phyloP scores from a whole-genome alignment of 2,888 invertebrate genomes.

The Sialis lutaria region DNA sequence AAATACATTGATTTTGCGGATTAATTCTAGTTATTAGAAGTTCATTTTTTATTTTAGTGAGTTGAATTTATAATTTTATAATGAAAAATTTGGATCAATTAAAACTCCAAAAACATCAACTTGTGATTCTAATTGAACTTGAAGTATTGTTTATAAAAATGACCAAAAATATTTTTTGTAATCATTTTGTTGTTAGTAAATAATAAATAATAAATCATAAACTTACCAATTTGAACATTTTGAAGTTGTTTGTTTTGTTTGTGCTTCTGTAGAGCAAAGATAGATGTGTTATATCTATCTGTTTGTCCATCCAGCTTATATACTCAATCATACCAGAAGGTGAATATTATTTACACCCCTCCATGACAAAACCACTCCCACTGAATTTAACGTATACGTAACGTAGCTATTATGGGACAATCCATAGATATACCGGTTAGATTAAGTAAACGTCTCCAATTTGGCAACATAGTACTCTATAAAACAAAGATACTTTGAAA shows the following conservation, averaged over 20 bases:
- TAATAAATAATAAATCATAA: neutral
- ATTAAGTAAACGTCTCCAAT: too few species aligned
- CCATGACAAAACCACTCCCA: neutral
- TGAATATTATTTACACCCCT: neutral
- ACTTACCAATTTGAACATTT: constrained; percentile 6
- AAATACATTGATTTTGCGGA: too few species aligned
- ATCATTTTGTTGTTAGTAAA: too few species aligned
- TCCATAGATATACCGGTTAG: too few species aligned
- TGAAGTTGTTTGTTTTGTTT: neutral
- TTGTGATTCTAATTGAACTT: neutral
- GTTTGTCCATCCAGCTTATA: neutral
- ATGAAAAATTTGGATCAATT: neutral
- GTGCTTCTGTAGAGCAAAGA: neutral
- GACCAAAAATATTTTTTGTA: too few species aligned
- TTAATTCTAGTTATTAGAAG: too few species aligned
- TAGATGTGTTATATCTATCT: neutral
- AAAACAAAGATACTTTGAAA: too few species aligned
- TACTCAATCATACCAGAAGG: neutral
- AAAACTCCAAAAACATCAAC: neutral
- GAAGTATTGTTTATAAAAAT: too few species aligned
- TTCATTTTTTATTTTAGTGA: too few species aligned
- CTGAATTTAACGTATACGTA: neutral
- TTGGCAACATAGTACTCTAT: too few species aligned
- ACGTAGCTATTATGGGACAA: too few species aligned
- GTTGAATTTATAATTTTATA: neutral